Evolutionary conservation across 1,140 invertebrate genomes (phyloP).

Genomic region (Pogonomyrmex barbatus): DNA sequence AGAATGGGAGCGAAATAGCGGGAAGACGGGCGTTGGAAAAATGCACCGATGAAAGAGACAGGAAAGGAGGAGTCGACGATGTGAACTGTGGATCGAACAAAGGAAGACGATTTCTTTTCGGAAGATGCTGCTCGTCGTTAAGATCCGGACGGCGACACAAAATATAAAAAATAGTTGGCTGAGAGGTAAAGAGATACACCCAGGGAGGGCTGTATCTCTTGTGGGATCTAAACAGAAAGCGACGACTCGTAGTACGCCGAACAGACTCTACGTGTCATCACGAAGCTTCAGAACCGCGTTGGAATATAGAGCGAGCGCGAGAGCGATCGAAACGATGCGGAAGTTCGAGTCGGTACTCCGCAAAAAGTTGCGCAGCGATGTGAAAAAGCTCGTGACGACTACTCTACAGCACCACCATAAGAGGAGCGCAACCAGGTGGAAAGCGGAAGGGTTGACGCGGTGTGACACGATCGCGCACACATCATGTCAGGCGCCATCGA

Average conservation of each 20-base stretch:
- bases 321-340: not conserved
- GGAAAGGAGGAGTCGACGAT: not conserved
- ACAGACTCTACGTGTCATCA: slow-evolving; percentile 19
- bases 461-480: slow-evolving; percentile 15
- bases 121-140: slow-evolving; percentile 11
- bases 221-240: slow-evolving; percentile 32
- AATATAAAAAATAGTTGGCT: not conserved
- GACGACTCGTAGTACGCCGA: slow-evolving; percentile 20
- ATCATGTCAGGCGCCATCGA: slow-evolving; percentile 2
- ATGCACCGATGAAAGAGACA: slow-evolving; percentile 44
- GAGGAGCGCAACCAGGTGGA: slow-evolving; percentile 12
- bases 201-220: not conserved
- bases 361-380: slow-evolving; percentile 15
- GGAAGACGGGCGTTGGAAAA: slow-evolving; percentile 16
- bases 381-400: slow-evolving; percentile 11
- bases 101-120: slow-evolving; percentile 16
- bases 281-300: not conserved
- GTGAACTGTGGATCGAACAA: slow-evolving; percentile 13
- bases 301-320: not conserved
- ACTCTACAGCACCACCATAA: not conserved
- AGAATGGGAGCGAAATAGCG: not conserved
- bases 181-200: not conserved
- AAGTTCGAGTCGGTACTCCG: slow-evolving; percentile 25
- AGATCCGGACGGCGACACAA: not conserved
- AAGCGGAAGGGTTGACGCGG: slow-evolving; percentile 27